Conservation (phyloP, 2,797 vertebrate genomes). For the Bryconaethiops microstoma region DNA sequence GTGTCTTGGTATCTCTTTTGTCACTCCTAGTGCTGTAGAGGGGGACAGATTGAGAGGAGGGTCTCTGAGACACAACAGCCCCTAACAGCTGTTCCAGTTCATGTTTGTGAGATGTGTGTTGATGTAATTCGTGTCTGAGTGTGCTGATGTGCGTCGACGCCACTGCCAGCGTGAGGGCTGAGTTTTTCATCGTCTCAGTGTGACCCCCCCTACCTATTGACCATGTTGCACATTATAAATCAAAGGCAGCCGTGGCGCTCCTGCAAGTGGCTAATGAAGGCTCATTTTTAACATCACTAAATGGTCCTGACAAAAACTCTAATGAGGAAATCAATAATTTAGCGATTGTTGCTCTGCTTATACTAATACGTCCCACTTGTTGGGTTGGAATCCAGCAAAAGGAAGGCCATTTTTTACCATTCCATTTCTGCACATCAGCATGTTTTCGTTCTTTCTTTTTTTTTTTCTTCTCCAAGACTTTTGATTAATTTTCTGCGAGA, state of each 20-base stretch:
- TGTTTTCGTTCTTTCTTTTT: no score
- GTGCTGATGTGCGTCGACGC: conserved; percentile 50
- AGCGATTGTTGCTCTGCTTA: conserved; percentile 93
- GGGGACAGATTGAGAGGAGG: conserved; percentile 35
- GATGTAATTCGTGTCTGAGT: conserved; percentile 40
- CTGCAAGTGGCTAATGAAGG: conserved; percentile 85
- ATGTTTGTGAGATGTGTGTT: conserved; percentile 44
- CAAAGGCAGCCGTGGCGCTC: conserved; percentile 84
- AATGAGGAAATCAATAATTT: conserved; percentile 91
- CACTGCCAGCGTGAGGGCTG: conserved; percentile 50
- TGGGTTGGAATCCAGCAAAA: conserved; percentile 67
- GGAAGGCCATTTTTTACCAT: conserved; percentile 72
- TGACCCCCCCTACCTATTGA: conserved; percentile 74
- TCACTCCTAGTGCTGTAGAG: not conserved
- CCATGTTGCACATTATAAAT: conserved; percentile 93
- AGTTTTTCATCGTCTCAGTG: conserved; percentile 57
- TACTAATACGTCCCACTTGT: conserved; percentile 81
- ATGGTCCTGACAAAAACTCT: conserved; percentile 96
- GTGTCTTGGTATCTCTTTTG: conserved; percentile 1
- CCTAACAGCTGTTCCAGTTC: conserved; percentile 31
- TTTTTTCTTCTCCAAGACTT: conserved; percentile 41
- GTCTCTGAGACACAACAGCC: conserved; percentile 17
- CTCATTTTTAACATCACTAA: conserved; percentile 95
- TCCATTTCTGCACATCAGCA: conserved; percentile 75
- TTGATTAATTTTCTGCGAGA: conserved; percentile 66